These are phyloP conservation scores for Cherax quadricarinatus DNA, from an alignment of 1,140 invertebrate genomes.

Conservation along the genomic window DNA sequence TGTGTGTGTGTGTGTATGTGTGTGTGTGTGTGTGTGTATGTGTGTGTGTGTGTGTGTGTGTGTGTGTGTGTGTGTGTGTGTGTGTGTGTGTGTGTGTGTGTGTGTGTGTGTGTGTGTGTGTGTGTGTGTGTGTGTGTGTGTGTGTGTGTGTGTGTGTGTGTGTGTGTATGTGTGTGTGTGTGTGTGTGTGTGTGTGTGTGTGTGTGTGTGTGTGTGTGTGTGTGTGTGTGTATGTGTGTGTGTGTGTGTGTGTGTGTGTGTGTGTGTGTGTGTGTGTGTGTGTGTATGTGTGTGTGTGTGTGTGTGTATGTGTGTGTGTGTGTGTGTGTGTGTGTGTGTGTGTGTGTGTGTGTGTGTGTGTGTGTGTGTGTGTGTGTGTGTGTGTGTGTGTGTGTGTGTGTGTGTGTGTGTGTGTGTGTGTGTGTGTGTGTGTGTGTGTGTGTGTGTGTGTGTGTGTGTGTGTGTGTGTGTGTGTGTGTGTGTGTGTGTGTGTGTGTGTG, in stretches of 20 bases:
- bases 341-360: slow-evolving; percentile 3
- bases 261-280: not conserved
- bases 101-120: too few relatives aligned
- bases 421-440: not conserved
- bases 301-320: not conserved
- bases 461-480: slow-evolving; percentile 31
- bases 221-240: not conserved
- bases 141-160: not conserved
- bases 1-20: too few relatives aligned
- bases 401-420: not conserved
- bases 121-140: not conserved
- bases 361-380: not conserved
- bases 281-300: not conserved
- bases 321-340: not conserved
- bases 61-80: too few relatives aligned
- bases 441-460: slow-evolving; percentile 31
- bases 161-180: not conserved
- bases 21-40: too few relatives aligned
- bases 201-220: not conserved
- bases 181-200: not conserved
- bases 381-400: slow-evolving; percentile 1
- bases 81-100: too few relatives aligned
- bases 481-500: slow-evolving; percentile 12
- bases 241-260: not conserved
- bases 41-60: too few relatives aligned